Evolutionary conservation across 1,140 invertebrate genomes (phyloP), one percentile per base, ranked within the genome.

Genomic region (Odontomachus brunneus): DNA sequence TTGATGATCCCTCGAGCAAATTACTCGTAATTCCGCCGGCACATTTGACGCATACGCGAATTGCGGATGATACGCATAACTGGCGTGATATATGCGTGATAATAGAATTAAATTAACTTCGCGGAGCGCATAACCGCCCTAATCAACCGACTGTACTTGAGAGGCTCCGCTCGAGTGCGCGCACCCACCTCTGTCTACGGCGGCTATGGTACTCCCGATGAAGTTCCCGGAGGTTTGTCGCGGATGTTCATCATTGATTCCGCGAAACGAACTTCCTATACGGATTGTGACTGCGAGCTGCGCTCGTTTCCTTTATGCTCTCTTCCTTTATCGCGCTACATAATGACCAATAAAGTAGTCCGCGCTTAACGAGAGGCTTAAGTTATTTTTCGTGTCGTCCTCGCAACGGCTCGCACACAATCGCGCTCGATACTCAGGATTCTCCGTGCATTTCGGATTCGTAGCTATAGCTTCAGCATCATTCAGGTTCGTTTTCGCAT

Each of bases 401-500:
- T 44, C 38, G 38, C 9, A 4, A 11, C 38, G 3, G 9, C 9
- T 44, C 5, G 29, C 5, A 33, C 29, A 33, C 29, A 3, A 33
- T 44, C 9, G 3, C 38, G 38, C 9, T 4, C 29, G 2, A 78
- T 66, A 78, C 67, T 2, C 5, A 66, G 11, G 33, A 38, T 3
- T n/a, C 67, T 19, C 62, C 38, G 69, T 69, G 75, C 63, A 78
- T 33, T 78, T 44, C 48, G 57, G 63, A 78, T 78, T 69, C 51
- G 51, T 33, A 78, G 75, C 75, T 29, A 55, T 15, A 57, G 49
- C 75, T 15, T 44, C 75, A 17, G 53, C 75, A 57, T 69, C 63
- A 78, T 78, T 69, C 75, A 69, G 33, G 75, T 69, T 78, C 65
- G 51, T 78, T 78, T 78, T 78, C 75, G 63, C 75, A 14, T 69